Evolutionary conservation across 2,113 vertebrate genomes (phyloP).

Genomic region (Anguilla japonica): DNA sequence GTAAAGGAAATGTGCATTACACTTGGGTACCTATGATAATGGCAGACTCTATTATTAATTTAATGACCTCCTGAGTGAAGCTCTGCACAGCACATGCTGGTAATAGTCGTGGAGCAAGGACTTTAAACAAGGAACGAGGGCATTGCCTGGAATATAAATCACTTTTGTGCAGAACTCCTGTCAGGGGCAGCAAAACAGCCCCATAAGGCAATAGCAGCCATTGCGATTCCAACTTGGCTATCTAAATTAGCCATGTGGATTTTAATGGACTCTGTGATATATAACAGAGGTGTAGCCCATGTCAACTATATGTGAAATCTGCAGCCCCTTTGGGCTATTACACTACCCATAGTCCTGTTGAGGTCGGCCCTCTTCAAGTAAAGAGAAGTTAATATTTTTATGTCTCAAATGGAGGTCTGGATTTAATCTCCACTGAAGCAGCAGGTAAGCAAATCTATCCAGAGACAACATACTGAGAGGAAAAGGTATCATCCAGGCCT

Average conservation of each 20-base stretch:
- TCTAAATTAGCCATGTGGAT: not conserved
- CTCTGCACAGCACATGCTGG: not conserved
- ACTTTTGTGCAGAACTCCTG: not conserved
- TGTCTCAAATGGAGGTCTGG: not conserved
- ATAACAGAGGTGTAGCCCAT: not conserved
- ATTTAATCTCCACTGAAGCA: not conserved
- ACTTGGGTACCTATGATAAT: slow-evolving; percentile 1
- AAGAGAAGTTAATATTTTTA: not conserved
- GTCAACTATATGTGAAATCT: not conserved
- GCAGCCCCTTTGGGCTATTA: not conserved
- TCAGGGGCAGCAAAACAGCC: not conserved
- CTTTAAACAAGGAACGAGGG: not conserved
- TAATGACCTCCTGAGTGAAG: not conserved
- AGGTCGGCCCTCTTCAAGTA: not conserved
- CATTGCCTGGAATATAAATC: slow-evolving; percentile 9
- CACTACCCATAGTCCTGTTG: not conserved
- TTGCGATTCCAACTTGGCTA: not conserved
- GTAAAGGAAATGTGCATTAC: not conserved
- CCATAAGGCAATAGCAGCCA: not conserved
- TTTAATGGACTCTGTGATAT: not conserved
- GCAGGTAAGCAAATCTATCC: not conserved
- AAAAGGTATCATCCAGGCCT: not conserved
- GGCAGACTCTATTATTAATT: not conserved
- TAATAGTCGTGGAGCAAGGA: not conserved
- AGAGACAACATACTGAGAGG: not conserved